Conservation (phyloP, 1,140 invertebrate species). For the Listronotus bonariensis region DNA sequence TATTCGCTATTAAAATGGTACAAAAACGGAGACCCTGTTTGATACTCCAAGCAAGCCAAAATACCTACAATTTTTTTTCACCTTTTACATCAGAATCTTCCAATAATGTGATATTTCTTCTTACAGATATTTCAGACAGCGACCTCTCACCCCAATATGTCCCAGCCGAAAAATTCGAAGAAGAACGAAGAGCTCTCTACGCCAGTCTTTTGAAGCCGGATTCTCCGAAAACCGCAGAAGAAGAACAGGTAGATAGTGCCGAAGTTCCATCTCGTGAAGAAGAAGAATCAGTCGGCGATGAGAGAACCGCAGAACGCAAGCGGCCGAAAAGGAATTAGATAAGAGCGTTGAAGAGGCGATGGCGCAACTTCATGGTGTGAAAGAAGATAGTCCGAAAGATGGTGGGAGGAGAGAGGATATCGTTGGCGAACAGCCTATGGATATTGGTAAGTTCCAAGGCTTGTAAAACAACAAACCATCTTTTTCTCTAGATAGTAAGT, state of each 20-base stretch:
- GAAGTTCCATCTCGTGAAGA: neutral
- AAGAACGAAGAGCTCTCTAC: conserved; percentile 53
- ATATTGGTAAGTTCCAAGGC: too few relatives aligned
- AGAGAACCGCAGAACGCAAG: neutral
- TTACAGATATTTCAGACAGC: conserved; percentile 32
- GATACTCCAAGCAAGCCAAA: too few relatives aligned
- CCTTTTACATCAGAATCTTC: too few relatives aligned
- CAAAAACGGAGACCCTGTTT: too few relatives aligned
- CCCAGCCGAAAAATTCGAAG: conserved; percentile 55
- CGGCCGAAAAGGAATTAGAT: neutral
- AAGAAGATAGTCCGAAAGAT: too few relatives aligned
- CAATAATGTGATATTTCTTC: too few relatives aligned
- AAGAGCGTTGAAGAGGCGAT: conserved; percentile 24
- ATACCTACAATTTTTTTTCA: too few relatives aligned
- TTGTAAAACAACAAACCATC: too few relatives aligned
- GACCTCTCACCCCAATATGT: conserved; percentile 55
- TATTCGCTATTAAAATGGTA: too few relatives aligned
- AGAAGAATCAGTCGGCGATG: neutral
- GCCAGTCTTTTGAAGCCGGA: conserved; percentile 51
- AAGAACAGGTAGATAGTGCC: conserved; percentile 3
- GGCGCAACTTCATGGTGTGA: conserved; percentile 20
- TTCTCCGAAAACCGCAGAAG: conserved; percentile 37
- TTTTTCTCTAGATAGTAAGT: too few relatives aligned
- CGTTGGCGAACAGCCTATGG: neutral
- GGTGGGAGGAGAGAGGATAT: neutral